phyloP scores from a whole-genome alignment of 2,797 vertebrate species.

The Periophthalmus magnuspinnatus region DNA sequence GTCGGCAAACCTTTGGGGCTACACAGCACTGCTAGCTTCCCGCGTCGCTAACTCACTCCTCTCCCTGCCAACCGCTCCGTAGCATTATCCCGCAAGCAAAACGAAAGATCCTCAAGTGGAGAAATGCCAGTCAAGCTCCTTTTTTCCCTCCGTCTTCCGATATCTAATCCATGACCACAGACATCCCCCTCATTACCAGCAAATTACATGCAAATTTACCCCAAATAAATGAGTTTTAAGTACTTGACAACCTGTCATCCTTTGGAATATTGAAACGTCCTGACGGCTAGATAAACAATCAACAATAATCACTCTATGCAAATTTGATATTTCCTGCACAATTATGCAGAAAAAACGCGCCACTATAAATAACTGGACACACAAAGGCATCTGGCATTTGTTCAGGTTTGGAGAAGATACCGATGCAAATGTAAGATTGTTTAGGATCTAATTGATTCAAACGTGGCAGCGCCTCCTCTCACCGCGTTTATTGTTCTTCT shows the following conservation, averaged over 20 bases:
- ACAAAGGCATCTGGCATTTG: slow-evolving; percentile 98
- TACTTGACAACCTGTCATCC: slow-evolving; percentile 99
- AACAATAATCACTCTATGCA: slow-evolving; percentile 99
- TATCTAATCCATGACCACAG: slow-evolving; percentile 91
- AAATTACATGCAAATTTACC: slow-evolving; percentile 99
- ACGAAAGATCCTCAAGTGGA: slow-evolving; percentile 63
- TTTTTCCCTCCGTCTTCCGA: slow-evolving; percentile 45
- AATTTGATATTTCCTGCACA: slow-evolving; percentile 99
- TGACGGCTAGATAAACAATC: slow-evolving; percentile 99
- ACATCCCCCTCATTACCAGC: slow-evolving; percentile 94
- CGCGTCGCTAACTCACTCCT: slow-evolving; percentile 28
- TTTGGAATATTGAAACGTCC: slow-evolving; percentile 93
- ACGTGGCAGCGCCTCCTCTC: slow-evolving; percentile 66
- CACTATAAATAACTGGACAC: slow-evolving; percentile 93
- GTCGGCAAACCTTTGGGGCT: slow-evolving; percentile 32
- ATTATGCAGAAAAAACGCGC: slow-evolving; percentile 79
- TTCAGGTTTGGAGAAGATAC: slow-evolving; percentile 80
- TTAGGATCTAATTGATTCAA: slow-evolving; percentile 86
- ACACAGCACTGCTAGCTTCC: slow-evolving; percentile 30
- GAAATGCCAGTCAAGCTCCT: slow-evolving; percentile 71
- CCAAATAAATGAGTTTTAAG: slow-evolving; percentile 99
- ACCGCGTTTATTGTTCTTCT: slow-evolving; percentile 72
- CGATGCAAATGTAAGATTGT: slow-evolving; percentile 84
- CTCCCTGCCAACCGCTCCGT: slow-evolving; percentile 32
- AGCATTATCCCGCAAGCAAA: slow-evolving; percentile 47